Conservation (phyloP, 2,888 invertebrate species). For the Aspidiotus rigidus region DNA sequence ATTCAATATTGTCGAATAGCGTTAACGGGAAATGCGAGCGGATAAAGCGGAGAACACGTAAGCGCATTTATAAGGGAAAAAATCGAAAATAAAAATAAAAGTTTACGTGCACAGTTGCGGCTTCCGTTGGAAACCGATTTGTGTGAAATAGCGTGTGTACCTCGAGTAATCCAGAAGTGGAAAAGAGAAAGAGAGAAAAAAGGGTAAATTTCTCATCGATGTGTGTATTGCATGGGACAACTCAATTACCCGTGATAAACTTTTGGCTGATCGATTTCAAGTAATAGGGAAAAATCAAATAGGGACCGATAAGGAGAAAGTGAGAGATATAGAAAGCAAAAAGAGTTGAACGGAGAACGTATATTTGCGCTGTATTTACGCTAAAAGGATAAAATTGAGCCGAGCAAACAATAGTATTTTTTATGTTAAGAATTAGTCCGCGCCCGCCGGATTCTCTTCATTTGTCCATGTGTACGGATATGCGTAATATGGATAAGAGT, state of each 20-base stretch:
- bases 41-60: too few relatives aligned
- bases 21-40: too few relatives aligned
- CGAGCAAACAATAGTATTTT: too few relatives aligned
- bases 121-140: slow-evolving; percentile 36
- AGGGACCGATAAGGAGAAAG: slow-evolving; percentile 16
- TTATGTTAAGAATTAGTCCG: too few relatives aligned
- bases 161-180: slow-evolving; percentile 32
- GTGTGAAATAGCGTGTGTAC: slow-evolving; percentile 35
- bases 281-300: slow-evolving; percentile 24
- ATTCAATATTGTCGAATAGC: too few relatives aligned
- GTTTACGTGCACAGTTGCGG: slow-evolving; percentile 32
- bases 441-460: too few relatives aligned
- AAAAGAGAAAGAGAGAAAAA: slow-evolving; percentile 10
- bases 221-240: slow-evolving; percentile 36
- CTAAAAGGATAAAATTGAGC: too few relatives aligned
- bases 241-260: slow-evolving; percentile 37
- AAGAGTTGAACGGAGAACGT: background rate
- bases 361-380: too few relatives aligned
- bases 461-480: too few relatives aligned
- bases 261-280: slow-evolving; percentile 37
- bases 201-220: slow-evolving; percentile 32
- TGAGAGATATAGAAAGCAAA: slow-evolving; percentile 7
- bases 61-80: background rate
- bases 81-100: slow-evolving; percentile 30
- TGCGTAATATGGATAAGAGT: too few relatives aligned